phyloP scores from a whole-genome alignment of 1,140 invertebrate species.

The Himalopsyche phryganea region DNA sequence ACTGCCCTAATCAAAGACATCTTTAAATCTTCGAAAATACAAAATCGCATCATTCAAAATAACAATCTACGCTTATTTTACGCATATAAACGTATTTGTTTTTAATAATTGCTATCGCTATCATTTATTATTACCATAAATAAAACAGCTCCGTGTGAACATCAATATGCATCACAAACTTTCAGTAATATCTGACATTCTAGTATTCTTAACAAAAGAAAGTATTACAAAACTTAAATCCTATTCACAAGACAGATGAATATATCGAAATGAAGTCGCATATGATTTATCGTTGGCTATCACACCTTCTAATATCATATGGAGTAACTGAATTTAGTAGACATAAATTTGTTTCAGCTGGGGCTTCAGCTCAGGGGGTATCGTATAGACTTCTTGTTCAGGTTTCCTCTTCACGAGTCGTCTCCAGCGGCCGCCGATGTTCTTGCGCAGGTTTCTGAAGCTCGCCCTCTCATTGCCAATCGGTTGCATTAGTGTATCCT shows the following conservation, averaged over 20 bases:
- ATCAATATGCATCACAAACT: neutral
- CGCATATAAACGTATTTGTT: neutral
- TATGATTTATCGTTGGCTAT: constrained; percentile 27
- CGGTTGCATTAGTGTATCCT: constrained; percentile 73
- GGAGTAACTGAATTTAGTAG: constrained; percentile 55
- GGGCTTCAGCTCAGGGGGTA: constrained; percentile 79
- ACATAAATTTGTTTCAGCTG: constrained; percentile 87
- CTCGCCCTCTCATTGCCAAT: constrained; percentile 67
- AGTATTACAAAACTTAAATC: constrained; percentile 21
- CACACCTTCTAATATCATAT: constrained; percentile 27
- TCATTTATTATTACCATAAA: constrained; percentile 11
- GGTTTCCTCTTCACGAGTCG: constrained; percentile 77
- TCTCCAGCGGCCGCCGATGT: constrained; percentile 76
- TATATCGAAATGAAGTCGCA: constrained; percentile 25
- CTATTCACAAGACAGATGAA: constrained; percentile 22
- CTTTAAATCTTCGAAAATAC: neutral
- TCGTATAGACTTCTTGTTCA: constrained; percentile 73
- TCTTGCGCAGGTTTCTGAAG: constrained; percentile 76
- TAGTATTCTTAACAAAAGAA: constrained; percentile 23
- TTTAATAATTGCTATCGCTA: neutral
- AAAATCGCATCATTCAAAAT: neutral
- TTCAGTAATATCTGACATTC: constrained; percentile 21
- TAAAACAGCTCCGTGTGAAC: constrained; percentile 13
- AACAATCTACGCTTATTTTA: neutral
- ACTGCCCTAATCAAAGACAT: constrained; percentile 7